Percentiles rank a stretch among this genome's conserved stretches.
phyloP scores from a whole-genome alignment of 37 sponge, comb jelly and placozoan species.

The Ephydatia muelleri region DNA sequence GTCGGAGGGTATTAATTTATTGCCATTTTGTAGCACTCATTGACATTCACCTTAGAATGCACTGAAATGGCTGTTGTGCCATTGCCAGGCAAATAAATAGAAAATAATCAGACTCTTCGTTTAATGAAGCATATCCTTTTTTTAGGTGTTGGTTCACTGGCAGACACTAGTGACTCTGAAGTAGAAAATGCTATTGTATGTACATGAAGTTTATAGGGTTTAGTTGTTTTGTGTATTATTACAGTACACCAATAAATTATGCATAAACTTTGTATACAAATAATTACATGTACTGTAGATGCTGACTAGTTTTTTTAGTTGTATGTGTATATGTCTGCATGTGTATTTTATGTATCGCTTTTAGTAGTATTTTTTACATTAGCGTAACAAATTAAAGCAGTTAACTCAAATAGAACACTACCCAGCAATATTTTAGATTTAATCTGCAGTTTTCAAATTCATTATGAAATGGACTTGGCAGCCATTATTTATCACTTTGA shows the following conservation, averaged over 20 bases:
- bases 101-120: background rate
- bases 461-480: background rate
- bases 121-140: constrained; percentile 1
- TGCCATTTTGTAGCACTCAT: background rate
- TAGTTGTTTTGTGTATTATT: background rate
- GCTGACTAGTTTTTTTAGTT: background rate
- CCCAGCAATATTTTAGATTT: background rate
- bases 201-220: background rate
- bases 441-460: constrained; percentile 1
- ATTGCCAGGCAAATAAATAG: background rate
- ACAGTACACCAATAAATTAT: background rate
- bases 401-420: background rate
- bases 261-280: background rate
- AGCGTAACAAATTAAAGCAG: background rate
- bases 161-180: background rate
- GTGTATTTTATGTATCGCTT: background rate
- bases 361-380: background rate
- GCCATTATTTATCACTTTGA: background rate
- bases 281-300: background rate
- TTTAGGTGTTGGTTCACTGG: background rate
- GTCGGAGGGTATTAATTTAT: background rate
- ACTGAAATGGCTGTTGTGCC: background rate
- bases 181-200: constrained; percentile 1
- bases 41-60: background rate
- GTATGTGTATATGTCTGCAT: background rate